Evolutionary conservation across 2,797 vertebrate species (phyloP), one percentile per base, ranked within the genome.

Genomic region (Lophotriccus pileatus): DNA sequence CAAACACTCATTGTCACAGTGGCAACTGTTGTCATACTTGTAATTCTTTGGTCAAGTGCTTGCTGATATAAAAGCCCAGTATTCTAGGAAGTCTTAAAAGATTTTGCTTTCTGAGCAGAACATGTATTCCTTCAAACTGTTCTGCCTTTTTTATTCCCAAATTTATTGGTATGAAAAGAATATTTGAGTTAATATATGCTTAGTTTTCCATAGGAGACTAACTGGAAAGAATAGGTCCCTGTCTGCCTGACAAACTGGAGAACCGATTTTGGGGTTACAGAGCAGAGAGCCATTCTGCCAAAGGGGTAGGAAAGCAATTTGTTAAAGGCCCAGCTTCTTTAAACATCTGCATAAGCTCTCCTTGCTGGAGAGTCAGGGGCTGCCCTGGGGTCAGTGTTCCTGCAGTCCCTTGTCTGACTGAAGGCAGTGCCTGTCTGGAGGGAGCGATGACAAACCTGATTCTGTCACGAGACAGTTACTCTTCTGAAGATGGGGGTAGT

Each of bases 391-490:
- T 87, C 93, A 86, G 60, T 64, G 67, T 66, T 92, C 13, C 6
- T 30, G 69, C 39, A 49, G 25, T 53, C 90, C 19, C 62, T 69
- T 4, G 1, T 43, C 1, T 53, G n/a, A 60, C 67, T 84, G 24
- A 39, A 88, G 84, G 32, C 70, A 91, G 77, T 93, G 91, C 37
- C 73, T 86, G 87, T 18, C 86, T 95, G 91, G 79, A 73, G 84
- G 75, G 68, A 89, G 75, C 5, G 67, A 90, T 95, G 94, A 95
- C 93, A 92, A 95, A 87, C 59, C 64, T 56, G 43, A 5, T 23
- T 77, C 90, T 95, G 94, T 95, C 90, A 95, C 73, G 60, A 95
- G 96, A 82, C 52, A 64, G 60, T 95, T 73, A 79, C 20, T 74
- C 52, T 70, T 59, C 66, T 50, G 41, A 68, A 27, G 74, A 80